phyloP scores from a whole-genome alignment of 2,113 vertebrate genomes.

The Mesitornis unicolor region DNA sequence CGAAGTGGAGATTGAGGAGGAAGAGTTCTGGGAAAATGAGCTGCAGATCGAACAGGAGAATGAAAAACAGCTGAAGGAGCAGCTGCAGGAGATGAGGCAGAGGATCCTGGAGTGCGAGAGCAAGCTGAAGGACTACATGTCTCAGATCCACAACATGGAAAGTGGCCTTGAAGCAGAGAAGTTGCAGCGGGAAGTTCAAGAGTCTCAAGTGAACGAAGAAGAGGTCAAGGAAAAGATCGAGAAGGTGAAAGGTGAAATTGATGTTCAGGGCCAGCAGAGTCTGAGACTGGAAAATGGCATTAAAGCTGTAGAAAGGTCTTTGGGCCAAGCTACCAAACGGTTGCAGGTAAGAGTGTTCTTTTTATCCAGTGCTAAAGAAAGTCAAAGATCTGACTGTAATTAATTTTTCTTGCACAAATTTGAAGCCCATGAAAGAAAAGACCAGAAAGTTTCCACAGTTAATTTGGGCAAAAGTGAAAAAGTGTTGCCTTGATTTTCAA shows the following conservation, averaged over 20 bases:
- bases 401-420: neutral
- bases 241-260: slow-evolving; percentile 86
- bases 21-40: slow-evolving; percentile 97
- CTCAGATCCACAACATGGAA: slow-evolving; percentile 86
- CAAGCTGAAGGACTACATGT: slow-evolving; percentile 84
- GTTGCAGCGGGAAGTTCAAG: slow-evolving; percentile 84
- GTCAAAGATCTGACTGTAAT: neutral
- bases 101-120: slow-evolving; percentile 84
- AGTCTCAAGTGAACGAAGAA: slow-evolving; percentile 86
- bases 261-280: slow-evolving; percentile 90
- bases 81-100: slow-evolving; percentile 87
- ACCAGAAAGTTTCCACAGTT: neutral
- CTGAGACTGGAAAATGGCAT: slow-evolving; percentile 90
- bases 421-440: neutral
- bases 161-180: slow-evolving; percentile 88
- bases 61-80: slow-evolving; percentile 91
- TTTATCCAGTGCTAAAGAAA: neutral
- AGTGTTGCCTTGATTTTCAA: neutral
- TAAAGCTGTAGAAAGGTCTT: slow-evolving; percentile 90
- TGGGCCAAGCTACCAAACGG: slow-evolving; percentile 88
- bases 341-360: slow-evolving; percentile 80
- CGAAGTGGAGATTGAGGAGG: slow-evolving; percentile 93
- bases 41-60: slow-evolving; percentile 96
- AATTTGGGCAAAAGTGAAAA: neutral
- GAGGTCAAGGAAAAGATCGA: slow-evolving; percentile 87